Evolutionary conservation across 2,888 invertebrate species (phyloP).

Genomic region (Cataglyphis albicans): DNA sequence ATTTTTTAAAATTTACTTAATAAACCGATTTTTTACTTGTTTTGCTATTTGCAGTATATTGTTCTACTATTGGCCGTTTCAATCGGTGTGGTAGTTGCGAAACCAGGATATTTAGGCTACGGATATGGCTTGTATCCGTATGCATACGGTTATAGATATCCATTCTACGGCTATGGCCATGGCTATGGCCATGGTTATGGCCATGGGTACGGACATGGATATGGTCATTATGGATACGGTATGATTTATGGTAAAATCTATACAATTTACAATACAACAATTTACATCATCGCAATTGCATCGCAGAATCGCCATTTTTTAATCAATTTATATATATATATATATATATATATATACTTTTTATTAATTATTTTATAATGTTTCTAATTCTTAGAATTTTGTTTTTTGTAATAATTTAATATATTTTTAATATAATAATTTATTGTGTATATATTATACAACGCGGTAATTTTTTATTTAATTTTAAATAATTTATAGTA

Average conservation of each 20-base stretch:
- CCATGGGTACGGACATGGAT: constrained; percentile 70
- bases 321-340: background rate
- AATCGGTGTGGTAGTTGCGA: constrained; percentile 75
- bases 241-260: constrained; percentile 24
- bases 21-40: background rate
- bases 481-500: background rate
- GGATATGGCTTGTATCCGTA: constrained; percentile 71
- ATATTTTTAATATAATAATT: constrained; percentile 1
- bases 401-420: constrained; percentile 2
- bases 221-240: constrained; percentile 51
- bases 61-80: constrained; percentile 77
- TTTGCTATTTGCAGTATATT: constrained; percentile 68
- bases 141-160: constrained; percentile 60
- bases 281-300: background rate
- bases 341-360: background rate
- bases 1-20: background rate
- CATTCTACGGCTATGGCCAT: constrained; percentile 62
- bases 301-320: background rate
- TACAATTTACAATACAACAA: background rate
- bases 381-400: background rate
- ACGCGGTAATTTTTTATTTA: background rate
- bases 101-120: constrained; percentile 79
- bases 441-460: background rate
- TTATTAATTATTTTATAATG: background rate
- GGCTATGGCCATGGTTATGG: constrained; percentile 68